Base-by-base conservation (phyloP, 2,888 invertebrate species). In the Fissipunctia ypsillon region DNA sequence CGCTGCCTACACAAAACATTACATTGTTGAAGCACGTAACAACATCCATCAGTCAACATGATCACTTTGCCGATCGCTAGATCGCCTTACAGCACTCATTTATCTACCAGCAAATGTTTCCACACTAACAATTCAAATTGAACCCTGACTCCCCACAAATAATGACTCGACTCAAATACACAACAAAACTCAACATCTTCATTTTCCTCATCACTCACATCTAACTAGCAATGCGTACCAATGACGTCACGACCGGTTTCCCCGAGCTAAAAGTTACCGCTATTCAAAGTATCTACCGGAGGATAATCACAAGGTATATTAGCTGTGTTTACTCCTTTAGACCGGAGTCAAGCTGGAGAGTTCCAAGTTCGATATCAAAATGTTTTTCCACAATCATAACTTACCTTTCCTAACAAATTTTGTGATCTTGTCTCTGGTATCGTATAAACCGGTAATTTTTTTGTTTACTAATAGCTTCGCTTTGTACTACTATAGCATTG, bases 321-420 rank as follows among this genome's bases (percentile, higher is more conserved):
- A 78, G 25, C 56, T 45, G 22, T 12, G 72, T 25, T n/a, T n/a
- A 1, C 48, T 28, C 5, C 14, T 28, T 10, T 0, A 52, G 3
- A 12, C 9, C 38, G 16, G 41, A 81, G 79, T 83, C n/a, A 31
- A 50, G 57, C 22, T 45, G 22, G 7, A 65, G n/a, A 70, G 41
- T 41, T 50, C 22, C 6, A 31, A 56, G 31, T 43, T 50, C 48
- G 19, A 38, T 9, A 14, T 2, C 54, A 61, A 65, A 68, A 81
- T 81, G 83, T 54, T 71, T 35, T 83, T 81, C 31, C 70, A 59
- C 12, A 83, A 81, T 41, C 80, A 71, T 35, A 83, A 73, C 19
- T 66, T 83, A 52, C 83, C 80, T n/a, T 83, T 81, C 12, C 45
- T 81, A 41, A 74, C 70, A 3, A 81, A 81, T 63, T 6, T 74